Percentiles rank a stretch among this genome's conserved stretches.
Conservation (phyloP, 2,888 invertebrate species). For the Amblyjoppa proteus region DNA sequence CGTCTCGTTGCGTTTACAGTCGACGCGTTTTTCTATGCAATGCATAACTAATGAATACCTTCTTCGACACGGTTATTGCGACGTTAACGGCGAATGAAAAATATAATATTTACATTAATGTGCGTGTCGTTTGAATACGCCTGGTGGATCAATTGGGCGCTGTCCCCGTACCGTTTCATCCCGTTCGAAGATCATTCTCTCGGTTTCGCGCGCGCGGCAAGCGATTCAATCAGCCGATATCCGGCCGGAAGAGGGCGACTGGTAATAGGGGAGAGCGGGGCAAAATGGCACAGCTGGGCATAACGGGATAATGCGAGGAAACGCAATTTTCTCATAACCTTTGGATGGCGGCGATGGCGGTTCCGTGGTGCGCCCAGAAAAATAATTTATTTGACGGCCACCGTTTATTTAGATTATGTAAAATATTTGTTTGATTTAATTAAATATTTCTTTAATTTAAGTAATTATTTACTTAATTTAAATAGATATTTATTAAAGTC, state of each 20-base stretch:
- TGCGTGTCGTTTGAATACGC: neutral
- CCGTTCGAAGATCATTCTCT: neutral
- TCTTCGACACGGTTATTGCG: constrained; percentile 4
- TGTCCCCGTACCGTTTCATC: neutral
- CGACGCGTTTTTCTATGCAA: neutral
- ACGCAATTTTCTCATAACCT: no score
- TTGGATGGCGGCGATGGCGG: no score
- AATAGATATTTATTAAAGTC: no score
- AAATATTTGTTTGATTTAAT: no score
- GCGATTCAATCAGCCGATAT: constrained; percentile 27
- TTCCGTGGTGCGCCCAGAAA: no score
- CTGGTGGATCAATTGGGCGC: neutral
- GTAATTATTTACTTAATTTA: no score
- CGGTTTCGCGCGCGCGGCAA: neutral
- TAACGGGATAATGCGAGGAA: no score
- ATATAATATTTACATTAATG: constrained; percentile 17
- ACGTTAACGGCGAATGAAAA: constrained; percentile 13
- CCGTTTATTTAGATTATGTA: no score
- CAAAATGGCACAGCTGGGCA: no score
- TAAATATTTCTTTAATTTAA: no score
- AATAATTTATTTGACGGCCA: no score
- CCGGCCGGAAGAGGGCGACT: constrained; percentile 14
- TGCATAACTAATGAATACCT: constrained; percentile 18
- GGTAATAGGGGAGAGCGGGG: no score
- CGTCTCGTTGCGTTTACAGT: neutral